phyloP scores from a whole-genome alignment of 92 coral and sea anemone genomes.

The Nematostella vectensis region DNA sequence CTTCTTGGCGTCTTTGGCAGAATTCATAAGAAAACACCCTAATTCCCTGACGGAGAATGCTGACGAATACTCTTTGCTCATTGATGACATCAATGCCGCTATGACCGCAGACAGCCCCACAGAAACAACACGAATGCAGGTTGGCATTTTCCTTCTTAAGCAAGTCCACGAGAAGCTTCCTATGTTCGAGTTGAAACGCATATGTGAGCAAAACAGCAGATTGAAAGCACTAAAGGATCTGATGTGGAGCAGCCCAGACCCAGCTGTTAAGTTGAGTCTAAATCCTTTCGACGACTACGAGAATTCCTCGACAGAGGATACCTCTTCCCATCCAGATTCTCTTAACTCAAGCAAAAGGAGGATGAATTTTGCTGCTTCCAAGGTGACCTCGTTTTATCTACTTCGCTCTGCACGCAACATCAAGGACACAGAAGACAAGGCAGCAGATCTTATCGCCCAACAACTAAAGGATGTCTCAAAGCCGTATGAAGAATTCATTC shows the following conservation, averaged over 20 bases:
- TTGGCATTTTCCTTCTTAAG: constrained; percentile 56
- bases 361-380: constrained; percentile 40
- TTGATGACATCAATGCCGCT: constrained; percentile 46
- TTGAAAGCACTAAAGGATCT: constrained; percentile 33
- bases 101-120: constrained; percentile 17
- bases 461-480: constrained; percentile 11
- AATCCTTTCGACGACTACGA: constrained; percentile 35
- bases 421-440: constrained; percentile 69
- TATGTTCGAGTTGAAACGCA: constrained; percentile 40
- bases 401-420: constrained; percentile 54
- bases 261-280: constrained; percentile 37
- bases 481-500: constrained; percentile 48
- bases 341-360: constrained; percentile 31
- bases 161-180: constrained; percentile 49
- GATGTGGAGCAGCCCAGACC: constrained; percentile 23
- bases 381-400: constrained; percentile 50
- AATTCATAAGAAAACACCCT: constrained; percentile 25
- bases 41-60: constrained; percentile 20
- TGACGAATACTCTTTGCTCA: constrained; percentile 24
- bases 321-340: constrained; percentile 22
- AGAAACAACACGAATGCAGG: constrained; percentile 12
- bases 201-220: constrained; percentile 37
- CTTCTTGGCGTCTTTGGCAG: constrained; percentile 46
- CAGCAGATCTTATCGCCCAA: constrained; percentile 24
- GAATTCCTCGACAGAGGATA: constrained; percentile 32